A percentile compares a stretch with the other conserved stretches of the same genome.
These are phyloP conservation scores for Pantelozetes paolii DNA, from an alignment of 2,888 invertebrate genomes.

Conservation along the genomic window DNA sequence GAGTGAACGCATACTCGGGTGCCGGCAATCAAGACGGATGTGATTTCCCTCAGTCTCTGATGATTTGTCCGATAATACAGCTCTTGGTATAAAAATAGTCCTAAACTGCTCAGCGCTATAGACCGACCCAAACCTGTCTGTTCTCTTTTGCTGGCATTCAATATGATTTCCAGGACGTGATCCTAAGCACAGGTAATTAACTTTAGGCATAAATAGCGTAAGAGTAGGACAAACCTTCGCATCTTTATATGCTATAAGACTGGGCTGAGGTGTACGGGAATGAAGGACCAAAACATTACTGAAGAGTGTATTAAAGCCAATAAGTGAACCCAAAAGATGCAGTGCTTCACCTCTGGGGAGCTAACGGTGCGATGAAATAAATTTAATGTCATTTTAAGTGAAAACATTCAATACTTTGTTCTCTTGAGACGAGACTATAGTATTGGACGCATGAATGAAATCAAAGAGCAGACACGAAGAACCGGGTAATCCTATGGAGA, in stretches of 20 bases:
- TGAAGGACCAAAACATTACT: conserved; percentile 66
- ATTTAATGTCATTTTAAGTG: not conserved
- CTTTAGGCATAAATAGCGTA: no score
- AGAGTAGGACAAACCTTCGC: conserved; percentile 60
- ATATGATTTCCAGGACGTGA: conserved; percentile 76
- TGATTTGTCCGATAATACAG: conserved; percentile 61
- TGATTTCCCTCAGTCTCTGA: conserved; percentile 64
- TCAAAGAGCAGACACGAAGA: conserved; percentile 79
- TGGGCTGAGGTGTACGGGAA: conserved; percentile 61
- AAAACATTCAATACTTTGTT: conserved; percentile 23
- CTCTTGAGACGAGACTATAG: conserved; percentile 53
- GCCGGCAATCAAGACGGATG: conserved; percentile 64
- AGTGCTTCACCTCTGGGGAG: conserved; percentile 86
- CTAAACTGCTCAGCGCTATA: conserved; percentile 78
- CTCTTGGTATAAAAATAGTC: conserved; percentile 68
- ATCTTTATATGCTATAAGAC: conserved; percentile 64
- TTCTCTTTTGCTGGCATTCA: conserved; percentile 81
- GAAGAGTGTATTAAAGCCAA: conserved; percentile 71
- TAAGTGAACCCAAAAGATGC: conserved; percentile 76
- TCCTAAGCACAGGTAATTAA: conserved; percentile 62
- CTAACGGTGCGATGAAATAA: conserved; percentile 52
- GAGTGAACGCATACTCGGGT: conserved; percentile 61
- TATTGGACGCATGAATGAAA: conserved; percentile 82
- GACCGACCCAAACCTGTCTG: conserved; percentile 74
- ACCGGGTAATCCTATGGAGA: conserved; percentile 67